Percentiles rank a stretch among this genome's conserved stretches.
Evolutionary conservation across 2,797 vertebrate species (phyloP).

Genomic region (Silurus aristotelis): DNA sequence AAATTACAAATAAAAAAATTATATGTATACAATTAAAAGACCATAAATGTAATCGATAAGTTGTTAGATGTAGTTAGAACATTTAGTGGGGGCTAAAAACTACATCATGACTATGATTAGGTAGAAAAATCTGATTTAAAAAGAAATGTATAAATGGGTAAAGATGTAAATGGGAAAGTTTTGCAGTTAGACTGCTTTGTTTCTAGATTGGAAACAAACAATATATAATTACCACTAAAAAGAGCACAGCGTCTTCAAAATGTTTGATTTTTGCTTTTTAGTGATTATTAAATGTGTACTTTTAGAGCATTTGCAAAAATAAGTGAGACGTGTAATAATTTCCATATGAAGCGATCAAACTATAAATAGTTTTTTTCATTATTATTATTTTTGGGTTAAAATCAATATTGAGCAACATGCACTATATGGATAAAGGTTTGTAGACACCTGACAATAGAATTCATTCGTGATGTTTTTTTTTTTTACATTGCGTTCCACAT

Average conservation of each 20-base stretch:
- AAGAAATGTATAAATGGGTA: not conserved
- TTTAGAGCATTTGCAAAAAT: constrained; percentile 10
- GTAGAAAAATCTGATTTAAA: not conserved
- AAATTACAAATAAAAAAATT: too few species aligned
- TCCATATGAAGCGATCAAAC: not conserved
- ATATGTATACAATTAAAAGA: not conserved
- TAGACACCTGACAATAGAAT: too few species aligned
- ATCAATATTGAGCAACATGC: constrained; percentile 22
- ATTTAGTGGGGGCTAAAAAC: not conserved
- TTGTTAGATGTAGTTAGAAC: not conserved
- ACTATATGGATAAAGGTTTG: constrained; percentile 1
- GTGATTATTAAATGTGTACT: constrained; percentile 3
- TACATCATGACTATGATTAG: not conserved
- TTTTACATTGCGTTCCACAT: too few species aligned
- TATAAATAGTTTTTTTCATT: too few species aligned
- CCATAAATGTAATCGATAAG: not conserved
- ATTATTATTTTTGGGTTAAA: not conserved
- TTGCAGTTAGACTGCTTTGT: not conserved
- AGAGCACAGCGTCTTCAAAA: not conserved
- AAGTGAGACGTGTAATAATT: constrained; percentile 1
- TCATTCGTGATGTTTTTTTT: too few species aligned
- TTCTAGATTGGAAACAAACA: not conserved
- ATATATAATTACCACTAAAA: not conserved
- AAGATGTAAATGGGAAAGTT: constrained; percentile 7
- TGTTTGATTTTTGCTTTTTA: constrained; percentile 12